These are phyloP conservation scores for Thalpophila matura DNA, from an alignment of 2,888 invertebrate genomes.

Conservation along the genomic window DNA sequence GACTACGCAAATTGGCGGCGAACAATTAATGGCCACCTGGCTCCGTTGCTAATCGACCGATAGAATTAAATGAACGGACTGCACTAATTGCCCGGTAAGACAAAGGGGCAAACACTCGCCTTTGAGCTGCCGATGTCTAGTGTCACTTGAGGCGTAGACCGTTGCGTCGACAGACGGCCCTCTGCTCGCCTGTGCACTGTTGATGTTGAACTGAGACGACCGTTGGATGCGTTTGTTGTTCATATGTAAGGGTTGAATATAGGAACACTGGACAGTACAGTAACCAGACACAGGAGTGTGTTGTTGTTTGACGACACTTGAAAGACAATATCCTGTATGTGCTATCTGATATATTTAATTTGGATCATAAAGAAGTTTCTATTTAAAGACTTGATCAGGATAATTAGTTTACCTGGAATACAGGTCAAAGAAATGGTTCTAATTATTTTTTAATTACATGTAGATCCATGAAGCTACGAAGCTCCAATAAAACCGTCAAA, in stretches of 20 bases:
- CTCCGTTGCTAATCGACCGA: conserved; percentile 89
- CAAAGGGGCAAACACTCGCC: conserved; percentile 90
- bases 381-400: background rate
- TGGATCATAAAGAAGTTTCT: background rate
- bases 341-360: conserved; percentile 2
- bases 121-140: conserved; percentile 86
- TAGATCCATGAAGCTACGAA: background rate
- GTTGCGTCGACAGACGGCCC: conserved; percentile 73
- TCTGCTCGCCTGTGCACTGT: conserved; percentile 67
- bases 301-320: conserved; percentile 43
- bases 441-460: background rate
- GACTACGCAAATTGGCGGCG: conserved; percentile 83
- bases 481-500: background rate
- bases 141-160: conserved; percentile 86
- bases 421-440: background rate
- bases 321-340: conserved; percentile 10
- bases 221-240: conserved; percentile 56
- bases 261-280: conserved; percentile 35
- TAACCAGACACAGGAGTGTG: conserved; percentile 45
- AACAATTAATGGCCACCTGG: conserved; percentile 88
- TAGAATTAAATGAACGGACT: conserved; percentile 90
- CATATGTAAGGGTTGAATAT: conserved; percentile 45
- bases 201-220: conserved; percentile 68
- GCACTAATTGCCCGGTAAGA: conserved; percentile 90
- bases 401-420: background rate